Base-by-base conservation (phyloP, 2,888 invertebrate genomes). In the Thecophora atra region DNA sequence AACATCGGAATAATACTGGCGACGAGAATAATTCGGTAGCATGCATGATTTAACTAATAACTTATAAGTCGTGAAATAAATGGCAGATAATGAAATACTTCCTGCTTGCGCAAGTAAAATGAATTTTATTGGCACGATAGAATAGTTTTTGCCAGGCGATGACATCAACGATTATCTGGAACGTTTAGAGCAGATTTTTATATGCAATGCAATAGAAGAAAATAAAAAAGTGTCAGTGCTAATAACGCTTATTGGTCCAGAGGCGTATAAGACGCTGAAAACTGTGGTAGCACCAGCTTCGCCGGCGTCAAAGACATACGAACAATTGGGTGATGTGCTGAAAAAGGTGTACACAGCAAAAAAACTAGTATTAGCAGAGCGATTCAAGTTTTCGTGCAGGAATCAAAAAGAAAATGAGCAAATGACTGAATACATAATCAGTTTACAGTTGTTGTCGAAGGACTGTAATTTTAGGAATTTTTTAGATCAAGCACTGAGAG, bases 231-330 rank as follows among this genome's bases (percentile, higher is more conserved):
- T 67, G 30, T 64, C 69, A 11, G 44, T 72, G 1, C 63, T 72
- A 21, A 65, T 69, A 58, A 66, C 60, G 21, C 11, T 73, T 58
- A 70, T 65, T 28, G 70, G 70, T 19, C 60, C 52, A 5, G 70
- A 72, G 26, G 68, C 51, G n/a, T n/a, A n/a, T n/a, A n/a, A n/a
- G n/a, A n/a, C n/a, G n/a, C n/a, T n/a, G n/a, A n/a, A n/a, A n/a
- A n/a, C n/a, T n/a, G n/a, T n/a, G n/a, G n/a, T n/a, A n/a, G n/a
- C n/a, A n/a, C n/a, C n/a, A n/a, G n/a, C n/a, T n/a, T n/a, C n/a
- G n/a, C n/a, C n/a, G n/a, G n/a, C n/a, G n/a, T n/a, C n/a, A n/a
- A n/a, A n/a, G n/a, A n/a, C n/a, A n/a, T n/a, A n/a, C n/a, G n/a
- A n/a, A n/a, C n/a, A n/a, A n/a, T n/a, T n/a, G n/a, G n/a, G n/a